Conservation (phyloP, 2,888 invertebrate genomes). For the Vannuccia rotundouncinata region DNA sequence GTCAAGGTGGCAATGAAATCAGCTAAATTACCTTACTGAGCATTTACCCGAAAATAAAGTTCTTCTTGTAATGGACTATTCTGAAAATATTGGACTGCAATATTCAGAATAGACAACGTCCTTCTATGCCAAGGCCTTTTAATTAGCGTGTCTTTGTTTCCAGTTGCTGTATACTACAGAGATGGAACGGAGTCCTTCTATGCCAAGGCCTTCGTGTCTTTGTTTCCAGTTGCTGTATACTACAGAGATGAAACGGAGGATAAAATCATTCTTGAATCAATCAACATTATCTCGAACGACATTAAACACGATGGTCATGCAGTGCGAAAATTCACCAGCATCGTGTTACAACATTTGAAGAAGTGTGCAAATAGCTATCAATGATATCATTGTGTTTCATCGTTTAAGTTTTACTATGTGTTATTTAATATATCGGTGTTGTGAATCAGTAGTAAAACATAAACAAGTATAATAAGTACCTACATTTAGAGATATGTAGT, state of each 20-base stretch:
- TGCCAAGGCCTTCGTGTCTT: background rate
- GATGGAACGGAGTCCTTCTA: background rate
- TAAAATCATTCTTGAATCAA: background rate
- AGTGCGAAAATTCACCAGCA: background rate
- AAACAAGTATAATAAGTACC: too few relatives aligned
- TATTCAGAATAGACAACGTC: background rate
- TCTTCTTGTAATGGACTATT: background rate
- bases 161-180: background rate
- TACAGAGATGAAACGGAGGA: background rate
- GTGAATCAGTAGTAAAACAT: too few relatives aligned
- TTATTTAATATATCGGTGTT: too few relatives aligned
- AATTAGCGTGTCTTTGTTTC: background rate
- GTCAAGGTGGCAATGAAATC: background rate
- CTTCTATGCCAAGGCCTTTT: too few relatives aligned
- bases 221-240: background rate
- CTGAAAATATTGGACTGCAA: background rate
- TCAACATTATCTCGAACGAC: background rate
- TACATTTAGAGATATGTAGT: too few relatives aligned
- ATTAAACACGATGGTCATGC: slow-evolving; percentile 1
- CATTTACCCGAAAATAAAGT: background rate
- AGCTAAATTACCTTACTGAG: background rate
- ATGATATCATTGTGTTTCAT: slow-evolving; percentile 17
- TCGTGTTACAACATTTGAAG: background rate
- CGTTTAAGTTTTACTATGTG: too few relatives aligned
- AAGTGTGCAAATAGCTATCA: background rate